These are phyloP conservation scores for Cheiracanthium punctorium DNA, from an alignment of 2,888 invertebrate genomes.

Conservation along the genomic window DNA sequence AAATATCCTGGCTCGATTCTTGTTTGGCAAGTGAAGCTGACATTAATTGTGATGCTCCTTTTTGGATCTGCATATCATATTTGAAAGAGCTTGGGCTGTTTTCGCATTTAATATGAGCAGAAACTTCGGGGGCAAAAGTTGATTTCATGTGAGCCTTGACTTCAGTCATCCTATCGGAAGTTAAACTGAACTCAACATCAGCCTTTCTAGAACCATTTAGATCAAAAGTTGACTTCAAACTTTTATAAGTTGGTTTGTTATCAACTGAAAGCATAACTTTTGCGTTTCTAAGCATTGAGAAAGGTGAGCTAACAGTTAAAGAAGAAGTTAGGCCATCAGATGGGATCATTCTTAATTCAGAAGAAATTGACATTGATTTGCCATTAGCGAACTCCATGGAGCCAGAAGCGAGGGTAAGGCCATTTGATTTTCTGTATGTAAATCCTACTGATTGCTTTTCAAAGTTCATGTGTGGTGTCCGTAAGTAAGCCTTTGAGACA, in stretches of 20 bases:
- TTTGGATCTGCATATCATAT: constrained; percentile 9
- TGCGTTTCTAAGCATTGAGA: neutral
- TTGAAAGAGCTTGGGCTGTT: constrained; percentile 18
- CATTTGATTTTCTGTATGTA: constrained; percentile 1
- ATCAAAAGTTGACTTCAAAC: constrained; percentile 14
- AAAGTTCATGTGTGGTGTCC: constrained; percentile 33
- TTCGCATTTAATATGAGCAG: constrained; percentile 27
- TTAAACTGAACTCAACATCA: constrained; percentile 8
- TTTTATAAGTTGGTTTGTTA: constrained; percentile 22
- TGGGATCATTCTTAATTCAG: constrained; percentile 5
- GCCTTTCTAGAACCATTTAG: constrained; percentile 26
- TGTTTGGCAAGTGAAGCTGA: constrained; percentile 17
- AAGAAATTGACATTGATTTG: constrained; percentile 34
- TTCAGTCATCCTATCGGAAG: neutral
- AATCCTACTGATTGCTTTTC: constrained; percentile 27
- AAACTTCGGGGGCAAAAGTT: constrained; percentile 26
- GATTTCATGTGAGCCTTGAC: constrained; percentile 32
- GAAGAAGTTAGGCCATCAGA: neutral
- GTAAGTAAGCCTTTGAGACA: constrained; percentile 20
- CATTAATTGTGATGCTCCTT: constrained; percentile 26
- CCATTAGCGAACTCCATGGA: constrained; percentile 10
- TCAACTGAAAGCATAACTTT: constrained; percentile 16
- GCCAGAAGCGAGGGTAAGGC: neutral
- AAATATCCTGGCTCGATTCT: neutral
- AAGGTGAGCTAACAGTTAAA: constrained; percentile 18